Conservation (phyloP, 2,888 invertebrate genomes). For the Sinelater perroti region DNA sequence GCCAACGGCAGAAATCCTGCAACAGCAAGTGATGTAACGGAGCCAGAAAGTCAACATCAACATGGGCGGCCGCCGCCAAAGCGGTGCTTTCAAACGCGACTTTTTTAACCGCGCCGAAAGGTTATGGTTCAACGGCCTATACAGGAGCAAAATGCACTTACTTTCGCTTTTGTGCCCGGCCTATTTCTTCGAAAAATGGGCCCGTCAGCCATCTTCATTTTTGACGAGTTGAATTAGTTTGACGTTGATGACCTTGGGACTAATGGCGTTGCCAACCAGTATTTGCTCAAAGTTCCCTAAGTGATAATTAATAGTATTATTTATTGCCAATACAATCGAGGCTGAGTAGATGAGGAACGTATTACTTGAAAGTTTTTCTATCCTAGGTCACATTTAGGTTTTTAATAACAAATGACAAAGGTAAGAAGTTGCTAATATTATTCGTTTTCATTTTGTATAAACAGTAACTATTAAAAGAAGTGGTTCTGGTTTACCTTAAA, state of each 20-base stretch:
- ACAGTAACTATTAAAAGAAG: too few species aligned
- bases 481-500: too few species aligned
- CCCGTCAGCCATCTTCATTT: conserved; percentile 87
- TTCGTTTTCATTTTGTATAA: too few species aligned
- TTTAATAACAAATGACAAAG: too few species aligned
- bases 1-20: conserved; percentile 97
- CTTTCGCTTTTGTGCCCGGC: conserved; percentile 91
- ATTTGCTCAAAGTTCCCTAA: neutral
- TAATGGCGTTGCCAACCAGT: neutral
- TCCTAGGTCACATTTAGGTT: too few species aligned
- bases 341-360: too few species aligned
- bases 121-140: too few species aligned
- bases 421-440: too few species aligned
- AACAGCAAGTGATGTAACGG: too few species aligned
- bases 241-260: conserved; percentile 26
- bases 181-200: conserved; percentile 87
- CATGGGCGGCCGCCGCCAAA: neutral
- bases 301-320: too few species aligned
- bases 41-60: neutral
- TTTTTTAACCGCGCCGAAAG: neutral
- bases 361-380: too few species aligned
- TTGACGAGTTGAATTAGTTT: conserved; percentile 48
- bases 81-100: neutral
- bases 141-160: conserved; percentile 52
- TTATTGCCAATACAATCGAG: too few species aligned